These are phyloP conservation scores for Epinephelus moara DNA, from an alignment of 2,113 vertebrate species.

Conservation along the genomic window DNA sequence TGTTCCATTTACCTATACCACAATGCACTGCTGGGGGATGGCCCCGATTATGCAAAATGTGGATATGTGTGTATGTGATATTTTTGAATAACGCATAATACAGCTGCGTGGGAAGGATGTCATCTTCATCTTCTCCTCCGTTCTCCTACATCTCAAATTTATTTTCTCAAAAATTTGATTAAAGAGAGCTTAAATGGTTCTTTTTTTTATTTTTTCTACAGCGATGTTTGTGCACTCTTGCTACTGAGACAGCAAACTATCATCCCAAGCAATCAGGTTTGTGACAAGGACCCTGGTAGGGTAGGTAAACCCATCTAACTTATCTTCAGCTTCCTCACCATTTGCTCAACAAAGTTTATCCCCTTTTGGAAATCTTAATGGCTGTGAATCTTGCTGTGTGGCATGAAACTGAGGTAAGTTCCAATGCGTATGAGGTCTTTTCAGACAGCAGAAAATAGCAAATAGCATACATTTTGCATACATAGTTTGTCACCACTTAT, in stretches of 20 bases:
- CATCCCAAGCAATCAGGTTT: background rate
- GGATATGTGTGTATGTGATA: conserved; percentile 20
- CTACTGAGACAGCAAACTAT: background rate
- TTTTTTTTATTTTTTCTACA: background rate
- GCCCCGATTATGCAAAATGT: conserved; percentile 60
- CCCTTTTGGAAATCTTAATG: no score
- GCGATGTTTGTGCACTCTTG: background rate
- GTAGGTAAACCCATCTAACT: background rate
- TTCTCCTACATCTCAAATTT: background rate
- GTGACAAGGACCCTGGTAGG: background rate
- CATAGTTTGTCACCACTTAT: no score
- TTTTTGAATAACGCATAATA: conserved; percentile 36
- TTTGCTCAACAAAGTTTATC: background rate
- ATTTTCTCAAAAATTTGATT: conserved; percentile 1
- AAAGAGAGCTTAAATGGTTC: background rate
- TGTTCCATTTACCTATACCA: conserved; percentile 66
- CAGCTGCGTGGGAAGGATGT: conserved; percentile 20
- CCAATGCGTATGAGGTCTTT: no score
- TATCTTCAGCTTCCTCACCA: background rate
- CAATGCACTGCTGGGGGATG: conserved; percentile 50
- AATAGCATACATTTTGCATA: no score
- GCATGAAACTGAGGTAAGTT: no score
- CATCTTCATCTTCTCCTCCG: conserved; percentile 2
- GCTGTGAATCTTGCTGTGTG: no score
- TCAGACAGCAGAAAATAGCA: no score